phyloP scores from a whole-genome alignment of 2,888 invertebrate species.

The Cosmia trapezina region DNA sequence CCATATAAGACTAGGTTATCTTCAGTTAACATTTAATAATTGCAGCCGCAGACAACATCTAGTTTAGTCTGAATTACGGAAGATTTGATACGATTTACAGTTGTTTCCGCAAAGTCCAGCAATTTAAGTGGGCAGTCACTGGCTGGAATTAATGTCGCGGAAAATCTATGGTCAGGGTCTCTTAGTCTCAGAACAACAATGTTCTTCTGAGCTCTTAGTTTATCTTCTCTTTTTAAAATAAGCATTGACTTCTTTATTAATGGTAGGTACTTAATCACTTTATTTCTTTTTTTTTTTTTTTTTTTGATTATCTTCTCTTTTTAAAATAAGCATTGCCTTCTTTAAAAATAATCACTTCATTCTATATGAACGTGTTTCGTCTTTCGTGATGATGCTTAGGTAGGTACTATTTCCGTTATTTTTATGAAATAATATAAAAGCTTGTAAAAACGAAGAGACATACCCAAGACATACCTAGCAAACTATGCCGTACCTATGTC shows the following conservation, averaged over 20 bases:
- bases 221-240: no score
- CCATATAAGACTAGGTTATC: neutral
- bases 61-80: constrained; percentile 26
- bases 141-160: constrained; percentile 40
- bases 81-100: constrained; percentile 44
- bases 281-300: no score
- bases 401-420: neutral
- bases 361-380: neutral
- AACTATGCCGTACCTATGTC: neutral
- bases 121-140: constrained; percentile 30
- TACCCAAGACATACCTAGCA: no score
- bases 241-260: no score
- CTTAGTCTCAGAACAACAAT: no score
- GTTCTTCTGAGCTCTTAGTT: no score
- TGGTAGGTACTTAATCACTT: no score
- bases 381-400: neutral
- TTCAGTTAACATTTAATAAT: constrained; percentile 14
- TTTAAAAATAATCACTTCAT: neutral
- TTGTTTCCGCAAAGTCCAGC: constrained; percentile 29
- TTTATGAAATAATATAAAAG: neutral
- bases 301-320: no score
- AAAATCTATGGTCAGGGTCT: constrained; percentile 38
- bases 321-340: neutral
- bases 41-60: constrained; percentile 6
- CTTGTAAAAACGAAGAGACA: neutral